Percentiles rank a stretch among this genome's conserved stretches.
Conservation (phyloP, 1,140 invertebrate species). For the Drosophila jambulina region DNA sequence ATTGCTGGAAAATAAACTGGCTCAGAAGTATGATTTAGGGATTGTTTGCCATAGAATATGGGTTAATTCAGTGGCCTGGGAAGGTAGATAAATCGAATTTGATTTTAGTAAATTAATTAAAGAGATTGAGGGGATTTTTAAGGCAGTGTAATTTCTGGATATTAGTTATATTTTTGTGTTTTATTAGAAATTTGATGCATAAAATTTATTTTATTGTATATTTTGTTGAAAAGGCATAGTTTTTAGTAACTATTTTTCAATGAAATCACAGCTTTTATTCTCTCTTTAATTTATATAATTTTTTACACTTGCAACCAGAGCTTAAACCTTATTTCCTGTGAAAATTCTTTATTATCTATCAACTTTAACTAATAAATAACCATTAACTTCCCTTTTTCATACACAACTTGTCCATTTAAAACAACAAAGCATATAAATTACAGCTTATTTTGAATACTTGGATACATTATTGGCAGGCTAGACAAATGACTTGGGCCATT, state of each 20-base stretch:
- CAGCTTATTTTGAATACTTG: background rate
- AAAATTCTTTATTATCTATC: fast-evolving
- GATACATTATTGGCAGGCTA: constrained; percentile 25
- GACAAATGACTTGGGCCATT: constrained; percentile 39
- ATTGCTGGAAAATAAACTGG: constrained; percentile 28
- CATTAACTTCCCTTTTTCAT: background rate
- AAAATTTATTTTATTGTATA: too few relatives aligned
- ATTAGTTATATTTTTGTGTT: background rate
- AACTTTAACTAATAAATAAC: background rate
- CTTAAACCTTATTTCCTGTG: background rate
- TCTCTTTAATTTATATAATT: background rate
- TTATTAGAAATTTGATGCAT: too few relatives aligned
- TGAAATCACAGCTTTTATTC: background rate
- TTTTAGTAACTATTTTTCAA: background rate
- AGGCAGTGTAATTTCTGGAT: background rate
- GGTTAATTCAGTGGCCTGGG: constrained; percentile 18
- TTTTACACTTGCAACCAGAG: too few relatives aligned
- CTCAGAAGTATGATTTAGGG: constrained; percentile 9
- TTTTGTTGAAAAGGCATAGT: fast-evolving
- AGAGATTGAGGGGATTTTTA: fast-evolving
- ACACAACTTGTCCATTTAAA: background rate
- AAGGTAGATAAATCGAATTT: background rate
- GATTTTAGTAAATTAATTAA: background rate
- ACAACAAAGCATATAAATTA: constrained; percentile 14
- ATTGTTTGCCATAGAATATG: constrained; percentile 5